Evolutionary conservation across 2,113 vertebrate genomes (phyloP), one percentile per base, ranked within the genome.

Genomic region (Eupsittula cactorum): DNA sequence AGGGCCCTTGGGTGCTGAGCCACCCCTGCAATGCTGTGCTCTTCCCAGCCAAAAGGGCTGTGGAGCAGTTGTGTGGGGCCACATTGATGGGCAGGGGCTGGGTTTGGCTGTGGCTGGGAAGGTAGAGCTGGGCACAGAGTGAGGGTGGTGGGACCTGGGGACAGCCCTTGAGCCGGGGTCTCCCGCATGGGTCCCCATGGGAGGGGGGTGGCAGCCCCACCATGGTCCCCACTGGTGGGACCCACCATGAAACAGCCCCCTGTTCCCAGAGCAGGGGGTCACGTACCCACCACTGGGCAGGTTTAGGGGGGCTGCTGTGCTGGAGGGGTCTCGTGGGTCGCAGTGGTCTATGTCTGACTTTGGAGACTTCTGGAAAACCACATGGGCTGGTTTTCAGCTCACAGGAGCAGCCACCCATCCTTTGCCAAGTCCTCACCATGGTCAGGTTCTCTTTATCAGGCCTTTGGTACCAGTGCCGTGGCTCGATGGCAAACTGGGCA

Each of bases 231-330:
- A n/a, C 13, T 9, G 20, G 57, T 59, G 57, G 9, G 33, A 35
- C 13, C 57, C 57, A 59, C 13, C 33, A 35, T 24, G 57, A 35
- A 35, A 10, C 57, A 59, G 33, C 57, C 21, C 33, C 33, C 20
- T 23, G 20, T 59, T 59, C 57, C 20, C 21, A 24, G 57, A 59
- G 33, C 21, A 23, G 21, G 13, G 78, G 53, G 49, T 76, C 76
- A 28, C 0, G 0, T 16, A 25, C 33, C 17, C 27, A 23, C 3
- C 35, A 6, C 24, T 20, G 46, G 55, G 60, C 11, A 42, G 31
- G 44, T 92, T 14, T 41, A 3, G n/a, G 73, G 28, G 53, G 21
- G 18, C 73, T 88, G 42, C 52, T 44, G 57, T 1, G 3, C 19
- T 63, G 52, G 29, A 10, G 35, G 53, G 19, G 9, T 81, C 68